Conservation (phyloP, 92 coral and sea anemone genomes). For the Porites evermanni region DNA sequence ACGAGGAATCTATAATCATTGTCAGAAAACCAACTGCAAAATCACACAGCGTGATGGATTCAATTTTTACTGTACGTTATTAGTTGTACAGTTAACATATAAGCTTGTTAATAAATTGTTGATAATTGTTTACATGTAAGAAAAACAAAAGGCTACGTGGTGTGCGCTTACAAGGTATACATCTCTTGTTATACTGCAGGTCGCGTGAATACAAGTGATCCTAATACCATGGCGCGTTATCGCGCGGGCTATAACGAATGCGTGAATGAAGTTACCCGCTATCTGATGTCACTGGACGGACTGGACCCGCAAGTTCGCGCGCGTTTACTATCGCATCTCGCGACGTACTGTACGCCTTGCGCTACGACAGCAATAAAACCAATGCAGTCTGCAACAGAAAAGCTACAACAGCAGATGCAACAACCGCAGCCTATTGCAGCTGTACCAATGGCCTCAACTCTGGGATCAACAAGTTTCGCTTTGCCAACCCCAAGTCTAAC, state of each 20-base stretch:
- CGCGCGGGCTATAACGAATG: conserved; percentile 87
- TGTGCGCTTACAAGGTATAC: neutral
- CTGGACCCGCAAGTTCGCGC: conserved; percentile 76
- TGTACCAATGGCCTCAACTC: conserved; percentile 29
- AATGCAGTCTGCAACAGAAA: conserved; percentile 33
- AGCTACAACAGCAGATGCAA: conserved; percentile 1
- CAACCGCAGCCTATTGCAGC: conserved; percentile 48
- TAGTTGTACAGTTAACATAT: neutral
- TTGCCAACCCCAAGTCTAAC: conserved; percentile 30
- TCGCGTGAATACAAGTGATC: conserved; percentile 39
- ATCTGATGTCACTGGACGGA: conserved; percentile 61
- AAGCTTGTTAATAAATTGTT: conserved; percentile 18
- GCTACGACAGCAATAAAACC: conserved; percentile 17
- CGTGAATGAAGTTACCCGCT: conserved; percentile 77
- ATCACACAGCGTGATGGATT: neutral
- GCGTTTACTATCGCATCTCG: conserved; percentile 84
- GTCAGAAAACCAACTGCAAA: neutral
- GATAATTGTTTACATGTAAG: neutral
- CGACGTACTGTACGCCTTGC: conserved; percentile 73
- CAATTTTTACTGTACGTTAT: neutral
- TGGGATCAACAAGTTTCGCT: conserved; percentile 33
- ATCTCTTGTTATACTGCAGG: conserved; percentile 25
- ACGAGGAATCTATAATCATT: conserved; percentile 9
- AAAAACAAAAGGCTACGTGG: neutral
- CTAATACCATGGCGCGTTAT: conserved; percentile 62